Evolutionary conservation across 2,797 vertebrate genomes (phyloP), one percentile per base, ranked within the genome.

Genomic region (Emys orbicularis): DNA sequence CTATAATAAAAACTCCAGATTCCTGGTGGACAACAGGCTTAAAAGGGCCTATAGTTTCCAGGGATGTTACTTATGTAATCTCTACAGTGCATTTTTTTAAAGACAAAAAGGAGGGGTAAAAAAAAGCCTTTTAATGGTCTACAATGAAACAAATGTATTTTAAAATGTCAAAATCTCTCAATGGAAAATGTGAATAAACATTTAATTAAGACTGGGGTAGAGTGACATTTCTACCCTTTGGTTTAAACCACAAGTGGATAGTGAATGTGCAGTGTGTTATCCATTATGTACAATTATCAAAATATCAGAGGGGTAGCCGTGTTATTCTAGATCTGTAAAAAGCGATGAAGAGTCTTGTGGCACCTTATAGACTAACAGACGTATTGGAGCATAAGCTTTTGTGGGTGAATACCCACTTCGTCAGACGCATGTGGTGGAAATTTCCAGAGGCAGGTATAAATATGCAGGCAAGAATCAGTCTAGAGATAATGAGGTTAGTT

Each of bases 91-190:
- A 41, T 61, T 57, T 57, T 57, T 57, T 50, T 88, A 15, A 74
- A 8, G 79, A 3, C 2, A 1, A 0, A 57, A 6, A 52, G 82
- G 76, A 44, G 0, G 53, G 1, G 2, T 8, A 49, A 2, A 2
- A 0, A 34, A 21, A 50, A 34, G 27, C 10, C 21, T 37, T 74
- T 8, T 29, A 52, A 79, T 77, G 47, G 1, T 53, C 77, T 15
- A 12, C 37, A 12, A 3, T 90, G 9, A 8, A 88, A 8, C 25
- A 74, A 88, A 57, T 77, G 89, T 81, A n/a, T 18, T 79, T 90
- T 6, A 84, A 92, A 83, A 92, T 93, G 88, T 53, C 52, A 83
- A 74, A 94, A 79, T 59, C 9, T 79, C 90, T 15, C 84, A 19
- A 74, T 21, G 54, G 27, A 92, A 81, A 90, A 84, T 19, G 19